Conservation (phyloP, 2,888 invertebrate species). For the Pedicia rivosa region DNA sequence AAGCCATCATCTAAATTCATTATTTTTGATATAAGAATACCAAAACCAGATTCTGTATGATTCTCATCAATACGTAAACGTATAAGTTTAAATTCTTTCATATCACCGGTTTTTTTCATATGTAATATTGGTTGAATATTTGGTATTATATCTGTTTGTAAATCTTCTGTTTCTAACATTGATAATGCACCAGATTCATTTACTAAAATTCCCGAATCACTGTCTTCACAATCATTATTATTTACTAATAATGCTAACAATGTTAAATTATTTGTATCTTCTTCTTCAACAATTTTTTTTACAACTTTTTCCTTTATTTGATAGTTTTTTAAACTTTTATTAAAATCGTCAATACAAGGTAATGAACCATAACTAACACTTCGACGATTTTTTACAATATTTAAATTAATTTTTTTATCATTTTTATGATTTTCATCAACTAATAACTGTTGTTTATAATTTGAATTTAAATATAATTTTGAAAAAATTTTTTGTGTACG, state of each 20-base stretch:
- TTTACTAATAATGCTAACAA: constrained; percentile 14
- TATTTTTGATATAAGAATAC: constrained; percentile 45
- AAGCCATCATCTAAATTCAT: constrained; percentile 37
- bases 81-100: constrained; percentile 6
- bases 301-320: constrained; percentile 41
- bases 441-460: too few relatives aligned
- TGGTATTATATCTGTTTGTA: constrained; percentile 18
- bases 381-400: constrained; percentile 38
- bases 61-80: constrained; percentile 38
- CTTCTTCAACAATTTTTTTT: constrained; percentile 37
- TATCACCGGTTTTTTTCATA: not conserved
- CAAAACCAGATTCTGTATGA: constrained; percentile 44
- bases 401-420: constrained; percentile 30
- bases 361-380: constrained; percentile 62
- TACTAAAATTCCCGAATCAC: constrained; percentile 59
- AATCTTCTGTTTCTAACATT: constrained; percentile 39
- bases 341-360: constrained; percentile 54
- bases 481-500: constrained; percentile 51
- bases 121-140: too few relatives aligned
- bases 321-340: constrained; percentile 33
- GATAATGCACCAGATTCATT: constrained; percentile 55
- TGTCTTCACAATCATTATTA: constrained; percentile 48
- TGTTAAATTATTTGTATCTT: constrained; percentile 37
- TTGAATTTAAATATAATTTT: constrained; percentile 40
- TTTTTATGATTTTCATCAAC: not conserved